phyloP scores from a whole-genome alignment of 2,113 vertebrate genomes.

The Tursiops truncatus region DNA sequence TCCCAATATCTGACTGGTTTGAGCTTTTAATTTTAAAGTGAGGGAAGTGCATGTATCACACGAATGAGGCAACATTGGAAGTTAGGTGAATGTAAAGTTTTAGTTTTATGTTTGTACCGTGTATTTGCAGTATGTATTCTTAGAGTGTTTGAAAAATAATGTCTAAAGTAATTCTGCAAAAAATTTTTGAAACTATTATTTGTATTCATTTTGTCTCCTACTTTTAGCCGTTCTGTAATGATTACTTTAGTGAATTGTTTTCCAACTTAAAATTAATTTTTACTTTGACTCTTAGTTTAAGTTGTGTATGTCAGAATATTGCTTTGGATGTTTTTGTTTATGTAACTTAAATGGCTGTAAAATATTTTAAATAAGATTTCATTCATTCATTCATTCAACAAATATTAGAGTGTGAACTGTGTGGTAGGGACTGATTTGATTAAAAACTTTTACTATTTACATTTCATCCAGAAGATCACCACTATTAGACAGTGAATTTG shows the following conservation, averaged over 20 bases:
- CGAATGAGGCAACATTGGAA: conserved; percentile 58
- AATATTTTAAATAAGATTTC: conserved; percentile 36
- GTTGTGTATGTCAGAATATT: neutral
- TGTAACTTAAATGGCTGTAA: conserved; percentile 5
- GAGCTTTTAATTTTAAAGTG: conserved; percentile 72
- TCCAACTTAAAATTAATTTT: conserved; percentile 20
- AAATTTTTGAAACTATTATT: neutral
- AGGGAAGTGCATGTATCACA: conserved; percentile 45
- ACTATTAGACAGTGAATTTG: neutral
- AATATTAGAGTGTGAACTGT: neutral
- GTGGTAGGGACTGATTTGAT: neutral
- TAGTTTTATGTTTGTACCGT: neutral
- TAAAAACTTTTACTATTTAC: neutral
- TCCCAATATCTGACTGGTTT: conserved; percentile 76
- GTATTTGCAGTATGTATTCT: neutral
- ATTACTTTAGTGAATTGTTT: conserved; percentile 39
- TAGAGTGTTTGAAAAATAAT: conserved; percentile 12
- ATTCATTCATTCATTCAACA: conserved; percentile 1
- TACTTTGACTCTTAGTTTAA: neutral
- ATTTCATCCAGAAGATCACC: conserved; percentile 32
- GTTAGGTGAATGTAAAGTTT: conserved; percentile 63
- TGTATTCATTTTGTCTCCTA: neutral
- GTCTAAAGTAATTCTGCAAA: neutral
- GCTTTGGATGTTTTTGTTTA: neutral
- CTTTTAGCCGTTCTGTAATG: neutral